Base-by-base conservation (phyloP, 1,140 invertebrate species). In the Eulimnadia texana region DNA sequence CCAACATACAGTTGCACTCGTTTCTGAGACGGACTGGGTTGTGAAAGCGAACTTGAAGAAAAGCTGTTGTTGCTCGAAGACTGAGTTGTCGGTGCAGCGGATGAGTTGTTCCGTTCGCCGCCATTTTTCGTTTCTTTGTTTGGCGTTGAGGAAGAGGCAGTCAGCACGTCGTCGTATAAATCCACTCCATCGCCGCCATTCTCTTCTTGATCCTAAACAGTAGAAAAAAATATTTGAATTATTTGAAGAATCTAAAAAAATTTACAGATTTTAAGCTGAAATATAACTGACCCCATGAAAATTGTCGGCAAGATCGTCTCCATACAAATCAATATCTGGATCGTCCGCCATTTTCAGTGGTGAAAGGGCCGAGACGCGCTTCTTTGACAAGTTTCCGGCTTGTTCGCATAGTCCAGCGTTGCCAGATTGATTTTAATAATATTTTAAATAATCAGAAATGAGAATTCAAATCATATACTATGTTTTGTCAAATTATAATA, bases 161-260 rank as follows among this genome's bases (percentile, higher is more conserved):
- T 85, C 67, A 94, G 88, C 42, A 96, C 92, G 79, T 96, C 92
- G 75, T 96, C 91, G 72, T 96, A 97, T n/a, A 97, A 79, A 79
- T 97, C 92, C 47, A 90, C 87, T 66, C 86, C 87, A 68, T 90
- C 88, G 53, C 81, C 84, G 64, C 80, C 82, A 73, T 89, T 89
- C 68, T 90, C 88, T 70, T 90, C 86, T 84, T 90, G 72, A 16
- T 42, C 29, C 27, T 50, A 42, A 60, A 47, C 1, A 19, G 1
- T 3, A 19, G 23, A 28, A 16, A 52, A 53, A 22, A 22, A 20
- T 20, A 22, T 10, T 50, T 11, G 10, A 68, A 67, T 20, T 51
- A 28, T 16, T 10, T 42, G 33, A 28, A 55, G 16, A 55, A 1
- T n/a, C 25, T n/a, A 16, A 58, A 23, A 55, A 53, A 64, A 49